Percentiles rank a stretch among this genome's conserved stretches.
Conservation (phyloP, 2,113 vertebrate genomes). For the Camelus bactrianus region DNA sequence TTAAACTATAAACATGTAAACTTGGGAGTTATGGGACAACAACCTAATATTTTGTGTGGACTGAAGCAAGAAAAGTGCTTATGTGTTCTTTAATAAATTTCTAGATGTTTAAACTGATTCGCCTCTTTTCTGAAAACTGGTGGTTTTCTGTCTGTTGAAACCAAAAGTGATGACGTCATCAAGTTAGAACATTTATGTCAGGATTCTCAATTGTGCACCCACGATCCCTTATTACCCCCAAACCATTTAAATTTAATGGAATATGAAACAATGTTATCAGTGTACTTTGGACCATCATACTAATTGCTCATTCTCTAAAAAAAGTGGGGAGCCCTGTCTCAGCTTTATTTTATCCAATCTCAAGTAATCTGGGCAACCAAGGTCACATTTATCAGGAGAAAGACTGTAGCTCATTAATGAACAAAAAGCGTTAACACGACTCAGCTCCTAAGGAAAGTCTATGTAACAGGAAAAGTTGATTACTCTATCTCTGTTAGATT, state of each 20-base stretch:
- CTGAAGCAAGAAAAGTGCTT: not conserved
- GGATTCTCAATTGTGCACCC: no score
- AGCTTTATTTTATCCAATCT: not conserved
- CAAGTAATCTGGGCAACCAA: not conserved
- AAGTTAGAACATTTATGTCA: not conserved
- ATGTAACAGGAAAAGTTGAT: not conserved
- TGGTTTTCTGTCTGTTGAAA: not conserved
- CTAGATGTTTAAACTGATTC: not conserved
- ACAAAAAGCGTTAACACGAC: not conserved
- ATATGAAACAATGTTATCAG: not conserved
- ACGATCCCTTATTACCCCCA: fast-evolving
- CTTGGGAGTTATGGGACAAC: not conserved
- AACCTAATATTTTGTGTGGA: not conserved
- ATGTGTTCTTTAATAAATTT: not conserved
- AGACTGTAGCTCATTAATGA: not conserved
- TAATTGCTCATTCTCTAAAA: not conserved
- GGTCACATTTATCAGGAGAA: not conserved
- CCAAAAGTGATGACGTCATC: not conserved
- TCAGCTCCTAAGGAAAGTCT: not conserved
- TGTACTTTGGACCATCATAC: not conserved
- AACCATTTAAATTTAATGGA: not conserved
- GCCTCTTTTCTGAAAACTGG: not conserved
- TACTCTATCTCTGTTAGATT: not conserved
- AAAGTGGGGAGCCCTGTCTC: fast-evolving
- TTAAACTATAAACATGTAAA: not conserved